Evolutionary conservation across 2,888 invertebrate species (phyloP), one percentile per base, ranked within the genome.

Genomic region (Drosophila tripunctata): DNA sequence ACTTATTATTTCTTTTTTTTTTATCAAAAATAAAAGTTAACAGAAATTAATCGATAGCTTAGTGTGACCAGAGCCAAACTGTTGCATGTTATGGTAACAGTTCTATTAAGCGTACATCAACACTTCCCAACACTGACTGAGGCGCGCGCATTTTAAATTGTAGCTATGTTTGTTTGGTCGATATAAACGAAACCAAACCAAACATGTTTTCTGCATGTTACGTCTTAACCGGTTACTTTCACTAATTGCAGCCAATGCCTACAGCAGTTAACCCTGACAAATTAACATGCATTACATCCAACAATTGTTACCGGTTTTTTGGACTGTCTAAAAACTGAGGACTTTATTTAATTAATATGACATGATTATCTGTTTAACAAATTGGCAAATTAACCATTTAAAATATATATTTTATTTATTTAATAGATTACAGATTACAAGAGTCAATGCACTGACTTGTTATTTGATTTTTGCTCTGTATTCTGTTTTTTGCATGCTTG

Each of bases 401-500:
- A n/a, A n/a, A n/a, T n/a, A n/a, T n/a, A n/a, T n/a, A n/a, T n/a
- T n/a, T n/a, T n/a, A n/a, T n/a, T n/a, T n/a, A n/a, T n/a, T n/a
- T n/a, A n/a, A n/a, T n/a, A n/a, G n/a, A n/a, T n/a, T n/a, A n/a
- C 22, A 43, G 43, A 47, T 19, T 24, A 27, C 35, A 24, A 12
- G 54, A 64, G 79, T 81, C 80, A 81, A 80, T 87, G 80, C 72
- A 77, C 80, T 83, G 75, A 75, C 43, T 51, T 21, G 14, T 31
- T 56, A 61, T n/a, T n/a, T n/a, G n/a, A n/a, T n/a, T n/a, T n/a
- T n/a, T 51, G 67, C 70, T 70, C 65, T 61, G 67, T 51, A n/a
- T n/a, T 45, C 45, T 54, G 27, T 15, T 58, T 72, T 64, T 60
- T 58, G 4, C 12, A 27, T 51, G 17, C 31, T n/a, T 48, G 36